phyloP scores from a whole-genome alignment of 1,140 invertebrate species.

The Scaptomyza graminum region DNA sequence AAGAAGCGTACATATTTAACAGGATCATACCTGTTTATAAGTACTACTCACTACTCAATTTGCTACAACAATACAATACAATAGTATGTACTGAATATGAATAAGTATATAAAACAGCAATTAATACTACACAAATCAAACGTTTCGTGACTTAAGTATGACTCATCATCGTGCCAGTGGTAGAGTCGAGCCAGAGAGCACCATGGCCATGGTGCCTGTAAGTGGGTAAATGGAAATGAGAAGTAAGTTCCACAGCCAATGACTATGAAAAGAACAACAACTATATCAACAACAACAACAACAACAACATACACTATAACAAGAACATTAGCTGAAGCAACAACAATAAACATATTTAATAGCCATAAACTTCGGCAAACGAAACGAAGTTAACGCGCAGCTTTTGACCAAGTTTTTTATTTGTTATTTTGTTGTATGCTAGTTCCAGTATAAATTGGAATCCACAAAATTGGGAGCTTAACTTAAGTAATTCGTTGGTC shows the following conservation, averaged over 20 bases:
- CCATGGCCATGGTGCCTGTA: conserved; percentile 19
- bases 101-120: not conserved
- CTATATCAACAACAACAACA: not conserved
- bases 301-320: not conserved
- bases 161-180: conserved; percentile 31
- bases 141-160: conserved; percentile 32
- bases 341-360: not conserved
- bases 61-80: conserved; percentile 6
- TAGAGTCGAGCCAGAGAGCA: conserved; percentile 4
- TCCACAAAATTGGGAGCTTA: no score
- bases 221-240: conserved; percentile 39
- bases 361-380: conserved; percentile 16
- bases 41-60: not conserved
- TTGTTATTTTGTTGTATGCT: not conserved
- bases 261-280: conserved; percentile 18
- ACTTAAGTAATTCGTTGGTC: not conserved
- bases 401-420: conserved; percentile 8
- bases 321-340: no score
- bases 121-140: conserved; percentile 27
- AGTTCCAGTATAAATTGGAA: not conserved
- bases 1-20: conserved; percentile 1
- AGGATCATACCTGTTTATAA: conserved; percentile 13
- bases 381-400: conserved; percentile 38
- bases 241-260: conserved; percentile 31
- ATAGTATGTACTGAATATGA: conserved; percentile 8